Base-by-base conservation (phyloP, 2,113 vertebrate species). In the Chaetura pelagica region DNA sequence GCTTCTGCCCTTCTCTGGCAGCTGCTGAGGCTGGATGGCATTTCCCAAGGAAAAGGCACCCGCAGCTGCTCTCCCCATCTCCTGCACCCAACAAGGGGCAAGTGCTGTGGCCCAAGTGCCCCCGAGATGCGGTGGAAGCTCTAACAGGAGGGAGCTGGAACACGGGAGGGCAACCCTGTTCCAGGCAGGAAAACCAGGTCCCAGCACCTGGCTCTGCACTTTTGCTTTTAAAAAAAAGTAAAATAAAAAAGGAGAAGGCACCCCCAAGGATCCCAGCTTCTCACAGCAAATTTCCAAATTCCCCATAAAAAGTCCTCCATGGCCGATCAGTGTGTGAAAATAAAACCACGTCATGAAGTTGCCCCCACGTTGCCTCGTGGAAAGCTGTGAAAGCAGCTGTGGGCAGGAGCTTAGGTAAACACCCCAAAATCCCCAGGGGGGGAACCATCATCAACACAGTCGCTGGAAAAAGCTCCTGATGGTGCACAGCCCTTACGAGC, bases 251-350 rank as follows among this genome's bases (percentile, higher is more conserved):
- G 0, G 1, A 78, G 42, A 58, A 69, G 63, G 61, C 74, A 35
- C 63, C 54, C 22, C 57, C 55, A 63, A 34, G 73, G 38, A 21
- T 61, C 52, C n/a, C 30, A 58, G 77, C 87, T 79, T 69, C 80
- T 79, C 92, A 62, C 35, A 64, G 74, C 32, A 19, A 87, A 69
- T 42, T 68, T 79, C 87, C 80, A 94, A 89, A 87, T 64, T 46
- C 74, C 88, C 68, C 77, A 29, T 32, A 74, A 80, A 96, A 89
- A 34, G 1, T 61, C 90, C 81, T 81, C 55, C 74, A 13, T 51
- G 52, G 80, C 48, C 74, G 59, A 72, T 75, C 68, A 67, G 18
- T 1, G 42, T 32, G 84, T 11, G n/a, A 87, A 90, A 46, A 78
- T 79, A 77, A 94, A 89, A 79, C 69, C 94, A 49, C n/a, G 4